Conservation (phyloP, 1,140 invertebrate species). For the Scaptomyza graminum region DNA sequence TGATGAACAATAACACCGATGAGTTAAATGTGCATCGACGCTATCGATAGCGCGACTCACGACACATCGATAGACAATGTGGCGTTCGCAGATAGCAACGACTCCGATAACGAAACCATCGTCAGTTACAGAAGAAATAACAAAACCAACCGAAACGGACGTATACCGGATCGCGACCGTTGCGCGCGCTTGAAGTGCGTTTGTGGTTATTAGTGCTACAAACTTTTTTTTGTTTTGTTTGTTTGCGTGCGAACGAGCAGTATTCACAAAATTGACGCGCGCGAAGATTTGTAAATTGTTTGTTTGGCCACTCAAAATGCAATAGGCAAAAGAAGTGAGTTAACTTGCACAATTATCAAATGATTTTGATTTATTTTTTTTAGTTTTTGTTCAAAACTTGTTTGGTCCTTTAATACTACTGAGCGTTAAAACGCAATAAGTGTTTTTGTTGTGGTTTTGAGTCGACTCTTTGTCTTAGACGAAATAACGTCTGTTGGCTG, state of each 20-base stretch:
- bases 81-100: neutral
- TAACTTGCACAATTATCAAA: slow-evolving; percentile 3
- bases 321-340: slow-evolving; percentile 35
- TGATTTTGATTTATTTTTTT: neutral
- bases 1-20: slow-evolving; percentile 4
- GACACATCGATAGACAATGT: neutral
- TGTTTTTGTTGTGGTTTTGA: neutral
- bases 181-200: slow-evolving; percentile 42
- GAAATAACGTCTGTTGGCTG: slow-evolving; percentile 11
- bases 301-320: slow-evolving; percentile 4
- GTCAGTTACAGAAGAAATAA: slow-evolving; percentile 43
- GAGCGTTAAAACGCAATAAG: neutral
- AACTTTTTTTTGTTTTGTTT: slow-evolving; percentile 19
- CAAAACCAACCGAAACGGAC: slow-evolving; percentile 38
- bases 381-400: neutral
- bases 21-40: neutral
- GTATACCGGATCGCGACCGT: slow-evolving; percentile 32
- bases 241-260: slow-evolving; percentile 9
- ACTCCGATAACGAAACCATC: slow-evolving; percentile 13
- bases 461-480: neutral
- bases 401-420: slow-evolving; percentile 6
- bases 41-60: slow-evolving; percentile 4
- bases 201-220: neutral
- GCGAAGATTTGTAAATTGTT: slow-evolving; percentile 23
- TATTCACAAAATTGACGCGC: slow-evolving; percentile 14